Percentiles rank a stretch among this genome's conserved stretches.
Conservation (phyloP, 2,888 invertebrate species). For the Dolichomitus sp. region DNA sequence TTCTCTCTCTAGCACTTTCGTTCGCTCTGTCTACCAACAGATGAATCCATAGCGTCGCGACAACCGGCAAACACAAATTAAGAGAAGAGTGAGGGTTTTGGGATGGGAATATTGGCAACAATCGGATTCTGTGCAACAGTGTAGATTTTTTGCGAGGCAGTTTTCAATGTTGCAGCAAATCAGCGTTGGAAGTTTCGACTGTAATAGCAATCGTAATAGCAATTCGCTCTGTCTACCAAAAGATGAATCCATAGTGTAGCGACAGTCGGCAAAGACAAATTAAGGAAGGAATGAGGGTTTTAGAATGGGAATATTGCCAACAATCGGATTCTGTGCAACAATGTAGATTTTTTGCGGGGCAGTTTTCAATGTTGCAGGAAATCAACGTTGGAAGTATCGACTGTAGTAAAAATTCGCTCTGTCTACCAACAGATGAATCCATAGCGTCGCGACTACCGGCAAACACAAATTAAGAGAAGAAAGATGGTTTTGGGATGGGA, state of each 20-base stretch:
- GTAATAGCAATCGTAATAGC: no score
- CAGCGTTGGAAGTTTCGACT: neutral
- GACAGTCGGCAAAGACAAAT: neutral
- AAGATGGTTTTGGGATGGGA: neutral
- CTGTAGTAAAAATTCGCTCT: constrained; percentile 42
- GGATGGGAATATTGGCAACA: neutral
- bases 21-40: constrained; percentile 46
- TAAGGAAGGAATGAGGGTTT: neutral
- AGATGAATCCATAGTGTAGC: constrained; percentile 39
- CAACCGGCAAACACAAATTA: neutral
- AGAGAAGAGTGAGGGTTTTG: neutral
- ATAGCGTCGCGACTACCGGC: constrained; percentile 23
- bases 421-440: constrained; percentile 38
- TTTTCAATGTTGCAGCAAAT: neutral
- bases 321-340: no score
- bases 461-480: neutral
- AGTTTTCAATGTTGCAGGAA: neutral
- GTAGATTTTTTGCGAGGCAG: no score
- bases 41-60: constrained; percentile 38
- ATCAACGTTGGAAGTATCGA: neutral
- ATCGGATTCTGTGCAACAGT: neutral
- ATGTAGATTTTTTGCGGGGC: neutral
- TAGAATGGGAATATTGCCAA: neutral
- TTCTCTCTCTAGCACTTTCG: constrained; percentile 37
- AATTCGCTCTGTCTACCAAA: constrained; percentile 47